phyloP scores from a whole-genome alignment of 2,888 invertebrate species.

The Diachrysia chrysitis region DNA sequence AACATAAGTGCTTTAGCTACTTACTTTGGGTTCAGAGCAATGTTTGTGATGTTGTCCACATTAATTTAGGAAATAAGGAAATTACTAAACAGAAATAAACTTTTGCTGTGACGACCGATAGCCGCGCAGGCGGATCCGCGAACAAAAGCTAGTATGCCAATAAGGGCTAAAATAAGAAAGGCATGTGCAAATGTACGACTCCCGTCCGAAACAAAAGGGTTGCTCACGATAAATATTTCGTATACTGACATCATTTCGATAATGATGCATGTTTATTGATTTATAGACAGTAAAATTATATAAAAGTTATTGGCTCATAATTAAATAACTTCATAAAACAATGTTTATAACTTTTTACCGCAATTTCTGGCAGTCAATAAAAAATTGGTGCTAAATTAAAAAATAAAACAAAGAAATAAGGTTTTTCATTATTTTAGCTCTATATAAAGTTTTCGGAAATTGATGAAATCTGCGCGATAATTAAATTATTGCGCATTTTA shows the following conservation, averaged over 20 bases:
- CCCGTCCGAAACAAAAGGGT: neutral
- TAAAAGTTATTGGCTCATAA: constrained; percentile 8
- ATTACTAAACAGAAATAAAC: too few species aligned
- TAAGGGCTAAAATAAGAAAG: too few species aligned
- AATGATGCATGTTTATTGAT: constrained; percentile 10
- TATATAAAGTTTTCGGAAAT: neutral
- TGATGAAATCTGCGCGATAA: neutral
- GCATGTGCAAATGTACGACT: neutral
- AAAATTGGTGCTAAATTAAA: neutral
- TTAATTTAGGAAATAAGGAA: too few species aligned
- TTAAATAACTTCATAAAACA: constrained; percentile 5
- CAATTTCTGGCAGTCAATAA: neutral
- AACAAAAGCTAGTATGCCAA: too few species aligned
- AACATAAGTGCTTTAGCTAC: too few species aligned
- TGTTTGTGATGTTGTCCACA: too few species aligned
- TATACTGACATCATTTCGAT: neutral
- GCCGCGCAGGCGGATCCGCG: too few species aligned
- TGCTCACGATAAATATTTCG: neutral
- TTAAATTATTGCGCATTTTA: neutral
- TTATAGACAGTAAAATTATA: constrained; percentile 13
- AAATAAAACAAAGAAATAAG: too few species aligned
- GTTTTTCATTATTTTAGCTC: too few species aligned
- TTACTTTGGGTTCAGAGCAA: too few species aligned
- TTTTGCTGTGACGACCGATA: too few species aligned
- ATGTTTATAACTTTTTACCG: neutral